These are phyloP conservation scores for Sebastes cheni DNA, from an alignment of 2,797 vertebrate genomes.

Conservation along the genomic window DNA sequence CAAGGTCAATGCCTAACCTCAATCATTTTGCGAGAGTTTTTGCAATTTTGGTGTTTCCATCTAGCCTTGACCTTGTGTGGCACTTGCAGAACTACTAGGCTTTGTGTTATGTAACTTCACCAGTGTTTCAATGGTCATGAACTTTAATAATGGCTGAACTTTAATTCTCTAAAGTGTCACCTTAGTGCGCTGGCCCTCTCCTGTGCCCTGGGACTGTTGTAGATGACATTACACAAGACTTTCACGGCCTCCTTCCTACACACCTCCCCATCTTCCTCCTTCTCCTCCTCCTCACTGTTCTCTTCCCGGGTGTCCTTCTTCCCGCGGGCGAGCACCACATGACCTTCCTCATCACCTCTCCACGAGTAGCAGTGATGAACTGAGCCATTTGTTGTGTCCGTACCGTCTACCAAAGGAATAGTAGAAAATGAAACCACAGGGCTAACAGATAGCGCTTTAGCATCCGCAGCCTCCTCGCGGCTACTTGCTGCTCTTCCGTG, in stretches of 20 bases:
- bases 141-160: not conserved
- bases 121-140: not conserved
- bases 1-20: too few relatives aligned
- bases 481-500: not conserved
- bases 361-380: not conserved
- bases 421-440: not conserved
- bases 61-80: rapidly evolving
- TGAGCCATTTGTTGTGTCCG: not conserved
- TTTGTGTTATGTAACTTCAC: not conserved
- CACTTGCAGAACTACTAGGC: not conserved
- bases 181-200: conserved; percentile 72
- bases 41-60: too few relatives aligned
- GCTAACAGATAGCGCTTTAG: not conserved
- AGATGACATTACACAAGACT: conserved; percentile 78
- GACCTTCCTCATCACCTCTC: not conserved
- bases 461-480: not conserved
- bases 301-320: conserved; percentile 44
- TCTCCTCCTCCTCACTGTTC: conserved; percentile 53
- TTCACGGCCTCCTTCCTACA: conserved; percentile 80
- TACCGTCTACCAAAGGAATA: not conserved
- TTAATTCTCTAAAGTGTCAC: conserved; percentile 51
- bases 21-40: too few relatives aligned
- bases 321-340: conserved; percentile 22
- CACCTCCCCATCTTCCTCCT: conserved; percentile 71
- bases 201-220: conserved; percentile 80